Base-by-base conservation (phyloP, 92 coral and sea anemone genomes). In the Parazoanthus darwini region DNA sequence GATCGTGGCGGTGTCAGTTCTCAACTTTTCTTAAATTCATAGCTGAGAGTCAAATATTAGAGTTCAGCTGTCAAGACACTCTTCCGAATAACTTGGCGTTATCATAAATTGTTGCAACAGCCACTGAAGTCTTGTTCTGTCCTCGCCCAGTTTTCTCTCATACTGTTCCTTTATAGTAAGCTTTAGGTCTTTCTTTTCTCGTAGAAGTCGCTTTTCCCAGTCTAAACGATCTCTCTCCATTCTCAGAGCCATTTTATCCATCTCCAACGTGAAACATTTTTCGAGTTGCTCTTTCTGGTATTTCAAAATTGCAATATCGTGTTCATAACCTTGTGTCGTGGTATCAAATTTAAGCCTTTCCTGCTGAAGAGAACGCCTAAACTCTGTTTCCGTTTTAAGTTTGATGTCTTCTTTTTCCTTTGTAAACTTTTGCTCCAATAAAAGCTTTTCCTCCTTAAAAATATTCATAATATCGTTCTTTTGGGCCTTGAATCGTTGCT, bases 221-320 rank as follows among this genome's bases (percentile, higher is more conserved):
- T 95, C 99, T 5, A 97, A 93, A 29, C 94, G 91, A 82, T 97
- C 97, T 85, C 98, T 93, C 71, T 97, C 98, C 84, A 92, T 93
- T 79, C 95, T 95, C 18, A 97, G 88, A 85, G 93, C 95, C 83
- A 97, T 54, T 87, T 94, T 97, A 85, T 93, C 98, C 88, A 97
- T 92, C 67, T 97, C 99, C 15, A 97, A 75, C 3, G 92, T 78
- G 90, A 82, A 95, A 50, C 96, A 96, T 48, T 91, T 93, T 68
- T 97, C 99, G 5, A 97, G 90, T 80, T 94, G 98, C 85, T 97
- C 98, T 65, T 97, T 97, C 91, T 97, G 99, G 79, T 97, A 97
- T 82, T 91, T 90, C 46, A 97, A 84, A 79, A 97, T 94, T 48
- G 99, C 95, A 35, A 97, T 94, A 79, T 97, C 99, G 71, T 97